A percentile compares a stretch with the other conserved stretches of the same genome.
Evolutionary conservation across 1,140 invertebrate species (phyloP).

Genomic region (Pseudomyrmex dendroicus): DNA sequence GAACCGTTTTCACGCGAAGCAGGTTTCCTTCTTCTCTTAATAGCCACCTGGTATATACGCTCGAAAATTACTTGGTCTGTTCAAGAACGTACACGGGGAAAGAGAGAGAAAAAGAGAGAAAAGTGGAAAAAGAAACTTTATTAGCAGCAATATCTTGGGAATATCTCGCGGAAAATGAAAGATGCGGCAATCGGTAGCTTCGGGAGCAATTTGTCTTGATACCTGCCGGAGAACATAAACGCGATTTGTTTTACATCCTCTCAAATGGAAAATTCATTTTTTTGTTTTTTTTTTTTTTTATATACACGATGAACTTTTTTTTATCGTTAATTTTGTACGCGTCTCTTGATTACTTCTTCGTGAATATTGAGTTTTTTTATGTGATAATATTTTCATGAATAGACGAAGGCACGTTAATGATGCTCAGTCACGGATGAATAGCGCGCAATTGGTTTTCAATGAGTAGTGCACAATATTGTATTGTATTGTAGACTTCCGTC

Average conservation of each 20-base stretch:
- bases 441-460: slow-evolving; percentile 47
- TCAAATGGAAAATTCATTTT: background rate
- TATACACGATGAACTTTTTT: background rate
- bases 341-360: too few relatives aligned
- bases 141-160: slow-evolving; percentile 15
- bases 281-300: background rate
- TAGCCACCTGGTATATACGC: background rate
- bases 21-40: slow-evolving; percentile 24
- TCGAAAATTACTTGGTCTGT: slow-evolving; percentile 20
- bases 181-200: background rate
- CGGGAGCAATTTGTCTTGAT: background rate
- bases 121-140: slow-evolving; percentile 30
- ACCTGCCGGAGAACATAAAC: slow-evolving; percentile 12
- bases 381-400: too few relatives aligned
- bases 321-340: background rate
- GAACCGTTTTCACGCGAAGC: background rate
- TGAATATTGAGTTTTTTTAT: too few relatives aligned
- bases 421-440: slow-evolving; percentile 23
- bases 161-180: slow-evolving; percentile 37
- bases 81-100: background rate
- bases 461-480: slow-evolving; percentile 43
- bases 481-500: slow-evolving; percentile 50
- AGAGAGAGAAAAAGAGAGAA: background rate
- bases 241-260: background rate
- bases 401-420: background rate